phyloP scores from a whole-genome alignment of 2,113 vertebrate genomes.

The Chlorodrepanis virens region DNA sequence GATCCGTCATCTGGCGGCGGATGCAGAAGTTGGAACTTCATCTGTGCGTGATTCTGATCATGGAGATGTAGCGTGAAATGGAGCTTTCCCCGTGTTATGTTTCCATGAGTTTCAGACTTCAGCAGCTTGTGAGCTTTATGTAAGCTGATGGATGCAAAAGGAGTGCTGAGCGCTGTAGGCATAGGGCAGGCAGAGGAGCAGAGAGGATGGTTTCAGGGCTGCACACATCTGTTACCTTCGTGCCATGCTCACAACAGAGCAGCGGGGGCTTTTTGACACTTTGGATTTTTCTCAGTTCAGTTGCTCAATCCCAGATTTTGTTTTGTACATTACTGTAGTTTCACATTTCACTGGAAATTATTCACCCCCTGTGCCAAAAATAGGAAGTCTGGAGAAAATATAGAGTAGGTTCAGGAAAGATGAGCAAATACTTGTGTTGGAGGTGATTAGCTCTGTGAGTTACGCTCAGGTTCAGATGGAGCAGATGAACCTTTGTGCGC shows the following conservation, averaged over 20 bases:
- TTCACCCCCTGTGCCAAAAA: neutral
- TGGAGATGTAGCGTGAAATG: neutral
- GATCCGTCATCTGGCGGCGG: neutral
- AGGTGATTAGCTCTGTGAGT: neutral
- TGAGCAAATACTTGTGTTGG: neutral
- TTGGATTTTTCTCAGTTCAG: neutral
- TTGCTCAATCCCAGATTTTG: slow-evolving; percentile 2
- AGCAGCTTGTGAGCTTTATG: neutral
- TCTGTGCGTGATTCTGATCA: neutral
- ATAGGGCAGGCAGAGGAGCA: neutral
- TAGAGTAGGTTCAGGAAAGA: neutral
- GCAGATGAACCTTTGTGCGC: neutral
- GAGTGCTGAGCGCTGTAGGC: neutral
- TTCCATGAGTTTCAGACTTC: neutral
- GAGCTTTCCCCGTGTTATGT: neutral
- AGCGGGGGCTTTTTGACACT: neutral
- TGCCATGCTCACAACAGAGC: neutral
- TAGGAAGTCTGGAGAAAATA: neutral
- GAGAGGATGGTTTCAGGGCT: neutral
- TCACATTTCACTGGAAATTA: neutral
- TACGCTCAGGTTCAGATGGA: neutral
- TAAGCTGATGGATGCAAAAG: neutral
- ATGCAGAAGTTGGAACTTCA: neutral
- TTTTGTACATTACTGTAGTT: neutral
- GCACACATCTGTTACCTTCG: slow-evolving; percentile 12